Conservation (phyloP, 2,797 vertebrate genomes). For the Ptychadena robeensis region DNA sequence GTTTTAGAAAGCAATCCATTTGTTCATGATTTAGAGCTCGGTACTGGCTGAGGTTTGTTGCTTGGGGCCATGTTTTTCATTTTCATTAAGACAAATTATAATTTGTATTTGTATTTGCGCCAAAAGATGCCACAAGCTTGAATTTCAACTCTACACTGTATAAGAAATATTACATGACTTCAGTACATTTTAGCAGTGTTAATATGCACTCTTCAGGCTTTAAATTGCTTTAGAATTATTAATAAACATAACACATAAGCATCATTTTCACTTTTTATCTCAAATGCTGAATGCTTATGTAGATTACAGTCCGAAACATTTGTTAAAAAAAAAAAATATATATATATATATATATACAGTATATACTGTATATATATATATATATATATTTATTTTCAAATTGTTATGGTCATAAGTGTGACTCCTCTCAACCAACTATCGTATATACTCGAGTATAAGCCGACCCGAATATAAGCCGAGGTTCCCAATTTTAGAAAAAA, state of each 20-base stretch:
- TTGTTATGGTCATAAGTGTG: too few relatives aligned
- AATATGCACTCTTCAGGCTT: not conserved
- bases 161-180: not conserved
- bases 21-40: conserved; percentile 50
- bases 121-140: conserved; percentile 4
- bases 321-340: too few relatives aligned
- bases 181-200: not conserved
- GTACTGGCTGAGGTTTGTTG: conserved; percentile 36
- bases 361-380: too few relatives aligned
- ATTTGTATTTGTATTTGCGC: conserved; percentile 4
- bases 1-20: conserved; percentile 56
- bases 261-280: too few relatives aligned
- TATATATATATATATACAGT: too few relatives aligned
- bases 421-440: too few relatives aligned
- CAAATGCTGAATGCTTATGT: too few relatives aligned
- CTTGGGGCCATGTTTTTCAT: conserved; percentile 30
- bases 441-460: too few relatives aligned
- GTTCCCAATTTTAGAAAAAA: too few relatives aligned
- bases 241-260: not conserved
- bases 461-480: too few relatives aligned
- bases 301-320: too few relatives aligned
- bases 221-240: not conserved
- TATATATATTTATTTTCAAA: too few relatives aligned
- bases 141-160: not conserved
- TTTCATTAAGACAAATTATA: conserved; percentile 47